Percentiles rank a stretch among this genome's conserved stretches.
Evolutionary conservation across 2,888 invertebrate species (phyloP).

Genomic region (Melangyna quadrimaculata): DNA sequence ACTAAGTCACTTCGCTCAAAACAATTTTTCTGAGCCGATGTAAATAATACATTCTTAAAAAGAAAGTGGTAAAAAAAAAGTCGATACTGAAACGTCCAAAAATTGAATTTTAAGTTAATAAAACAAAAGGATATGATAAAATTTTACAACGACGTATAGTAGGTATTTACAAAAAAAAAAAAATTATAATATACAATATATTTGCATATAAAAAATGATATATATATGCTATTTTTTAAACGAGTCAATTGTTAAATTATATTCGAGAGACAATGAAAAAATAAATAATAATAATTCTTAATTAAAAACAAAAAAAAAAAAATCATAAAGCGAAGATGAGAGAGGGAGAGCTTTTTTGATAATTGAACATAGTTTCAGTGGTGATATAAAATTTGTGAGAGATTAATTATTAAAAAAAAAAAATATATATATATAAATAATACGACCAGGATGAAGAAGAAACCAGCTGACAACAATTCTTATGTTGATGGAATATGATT

Average conservation of each 20-base stretch:
- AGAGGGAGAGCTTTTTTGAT: slow-evolving; percentile 15
- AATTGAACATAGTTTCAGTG: slow-evolving; percentile 57
- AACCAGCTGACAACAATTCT: slow-evolving; percentile 3
- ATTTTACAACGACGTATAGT: slow-evolving; percentile 56
- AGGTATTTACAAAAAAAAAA: slow-evolving; percentile 30
- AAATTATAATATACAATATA: slow-evolving; percentile 41
- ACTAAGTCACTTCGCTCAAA: slow-evolving; percentile 51
- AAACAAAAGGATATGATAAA: slow-evolving; percentile 27
- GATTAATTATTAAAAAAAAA: slow-evolving; percentile 26
- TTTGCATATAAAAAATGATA: slow-evolving; percentile 38
- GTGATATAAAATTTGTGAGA: slow-evolving; percentile 52
- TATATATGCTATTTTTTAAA: slow-evolving; percentile 52
- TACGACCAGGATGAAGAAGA: not conserved
- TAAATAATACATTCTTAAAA: slow-evolving; percentile 16
- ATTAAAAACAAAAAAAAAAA: not conserved
- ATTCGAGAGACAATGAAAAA: slow-evolving; percentile 32
- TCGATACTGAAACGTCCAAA: slow-evolving; percentile 61
- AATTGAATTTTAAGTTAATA: slow-evolving; percentile 49
- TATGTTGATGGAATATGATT: slow-evolving; percentile 6
- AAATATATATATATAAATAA: not conserved
- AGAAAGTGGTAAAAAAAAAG: slow-evolving; percentile 9
- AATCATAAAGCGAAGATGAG: not conserved
- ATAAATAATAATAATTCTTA: slow-evolving; percentile 6
- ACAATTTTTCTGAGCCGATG: slow-evolving; percentile 42
- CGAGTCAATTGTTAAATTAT: slow-evolving; percentile 57